These are phyloP conservation scores for Anthoscopus minutus DNA, from an alignment of 2,113 vertebrate species.

Conservation along the genomic window DNA sequence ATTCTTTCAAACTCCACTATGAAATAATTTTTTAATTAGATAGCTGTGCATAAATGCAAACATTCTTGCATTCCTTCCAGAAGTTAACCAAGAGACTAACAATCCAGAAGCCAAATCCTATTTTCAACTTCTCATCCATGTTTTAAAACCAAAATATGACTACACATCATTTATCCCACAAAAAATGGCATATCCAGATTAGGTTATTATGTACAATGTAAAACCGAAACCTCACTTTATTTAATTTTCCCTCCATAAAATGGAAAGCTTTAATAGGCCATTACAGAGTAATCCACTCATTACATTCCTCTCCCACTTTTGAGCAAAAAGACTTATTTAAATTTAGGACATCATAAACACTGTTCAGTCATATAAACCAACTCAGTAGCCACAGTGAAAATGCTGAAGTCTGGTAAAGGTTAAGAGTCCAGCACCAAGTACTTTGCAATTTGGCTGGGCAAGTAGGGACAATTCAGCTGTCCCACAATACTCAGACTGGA, in stretches of 20 bases:
- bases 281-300: background rate
- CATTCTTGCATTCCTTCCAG: background rate
- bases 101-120: background rate
- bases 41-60: background rate
- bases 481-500: background rate
- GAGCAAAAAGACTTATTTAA: background rate
- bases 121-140: background rate
- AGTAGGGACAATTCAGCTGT: background rate
- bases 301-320: background rate
- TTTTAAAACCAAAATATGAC: background rate
- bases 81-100: background rate
- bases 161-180: background rate
- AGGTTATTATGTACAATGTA: background rate
- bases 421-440: background rate
- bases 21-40: background rate
- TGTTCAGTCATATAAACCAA: background rate
- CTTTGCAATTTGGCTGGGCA: background rate
- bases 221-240: background rate
- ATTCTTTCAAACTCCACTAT: background rate
- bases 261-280: background rate
- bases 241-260: background rate
- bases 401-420: background rate
- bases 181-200: background rate
- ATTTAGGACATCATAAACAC: background rate
- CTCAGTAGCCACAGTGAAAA: background rate